Evolutionary conservation across 2,797 vertebrate genomes (phyloP), one percentile per base, ranked within the genome.

Genomic region (Argya squamiceps): DNA sequence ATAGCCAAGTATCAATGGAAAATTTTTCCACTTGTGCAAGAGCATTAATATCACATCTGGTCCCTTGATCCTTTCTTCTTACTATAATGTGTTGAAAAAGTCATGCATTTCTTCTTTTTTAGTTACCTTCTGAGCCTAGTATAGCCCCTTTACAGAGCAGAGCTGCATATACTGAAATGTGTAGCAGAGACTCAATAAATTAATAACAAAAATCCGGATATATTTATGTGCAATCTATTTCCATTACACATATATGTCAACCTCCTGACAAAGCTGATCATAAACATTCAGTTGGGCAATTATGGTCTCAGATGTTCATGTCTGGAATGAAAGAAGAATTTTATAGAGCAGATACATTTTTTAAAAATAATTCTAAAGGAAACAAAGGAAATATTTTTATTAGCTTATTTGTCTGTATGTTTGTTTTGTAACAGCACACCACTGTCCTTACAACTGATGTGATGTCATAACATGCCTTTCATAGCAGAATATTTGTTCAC

Each of bases 391-490:
- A 10, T n/a, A 13, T 22, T 37, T 55, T 26, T 17, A 6, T 18
- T 24, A 43, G 1, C 3, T 16, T 18, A 15, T 23, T 30, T 36
- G 5, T 26, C 12, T 32, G 22, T 43, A n/a, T 27, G 23, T 13
- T 41, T 39, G 6, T 8, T 29, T 27, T 32, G 0, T n/a, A 53
- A 27, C 30, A 62, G 44, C 7, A 41, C 1, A 14, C 11, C 1
- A 20, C 21, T 67, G 14, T 37, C 24, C 19, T 75, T 24, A 36
- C 6, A 75, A 49, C 9, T 37, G 27, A 49, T 67, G 11, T 34
- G 30, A 56, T 67, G 14, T n/a, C 6, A 43, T 37, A 67, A 21
- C 3, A 36, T 8, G 4, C 58, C 11, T 43, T n/a, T 7, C 2
- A 23, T 20, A 30, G 10, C 12, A 71, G 27, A 68, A 36, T 58